phyloP scores from a whole-genome alignment of 1,140 invertebrate species.

The Drosophila elegans region DNA sequence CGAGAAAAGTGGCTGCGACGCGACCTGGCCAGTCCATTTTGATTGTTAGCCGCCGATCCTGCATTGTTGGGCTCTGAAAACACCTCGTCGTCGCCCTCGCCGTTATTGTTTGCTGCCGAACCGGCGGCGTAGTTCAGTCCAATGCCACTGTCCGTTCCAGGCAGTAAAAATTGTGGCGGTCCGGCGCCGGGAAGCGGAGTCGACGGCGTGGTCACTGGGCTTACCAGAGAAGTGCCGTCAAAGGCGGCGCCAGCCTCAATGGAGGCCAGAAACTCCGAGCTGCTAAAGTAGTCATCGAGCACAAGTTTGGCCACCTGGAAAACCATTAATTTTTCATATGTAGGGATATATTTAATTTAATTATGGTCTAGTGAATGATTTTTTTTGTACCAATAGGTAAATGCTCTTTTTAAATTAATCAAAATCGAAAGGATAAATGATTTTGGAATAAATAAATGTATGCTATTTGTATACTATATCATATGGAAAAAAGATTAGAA shows the following conservation, averaged over 20 bases:
- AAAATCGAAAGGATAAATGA: too few species aligned
- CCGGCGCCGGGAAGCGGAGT: slow-evolving; percentile 74
- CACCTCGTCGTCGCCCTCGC: slow-evolving; percentile 82
- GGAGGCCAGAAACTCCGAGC: slow-evolving; percentile 81
- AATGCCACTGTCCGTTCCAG: slow-evolving; percentile 81
- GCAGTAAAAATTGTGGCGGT: slow-evolving; percentile 73
- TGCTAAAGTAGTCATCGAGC: slow-evolving; percentile 92
- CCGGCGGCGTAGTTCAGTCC: slow-evolving; percentile 70
- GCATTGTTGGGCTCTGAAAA: slow-evolving; percentile 64
- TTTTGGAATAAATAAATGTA: too few species aligned
- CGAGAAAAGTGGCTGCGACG: slow-evolving; percentile 84
- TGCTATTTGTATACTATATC: too few species aligned
- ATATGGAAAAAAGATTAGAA: too few species aligned
- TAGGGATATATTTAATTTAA: too few species aligned
- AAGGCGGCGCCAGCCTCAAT: slow-evolving; percentile 82
- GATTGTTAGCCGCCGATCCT: slow-evolving; percentile 40
- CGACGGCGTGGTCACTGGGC: slow-evolving; percentile 77
- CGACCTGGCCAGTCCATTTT: slow-evolving; percentile 78
- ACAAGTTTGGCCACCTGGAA: slow-evolving; percentile 93
- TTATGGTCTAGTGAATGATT: too few species aligned
- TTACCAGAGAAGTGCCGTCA: slow-evolving; percentile 71
- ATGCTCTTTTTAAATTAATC: too few species aligned
- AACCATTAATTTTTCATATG: neutral
- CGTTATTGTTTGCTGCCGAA: slow-evolving; percentile 56
- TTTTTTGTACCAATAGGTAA: too few species aligned